These are phyloP conservation scores for Drosophila sulfurigaster DNA, from an alignment of 1,140 invertebrate genomes.

Conservation along the genomic window DNA sequence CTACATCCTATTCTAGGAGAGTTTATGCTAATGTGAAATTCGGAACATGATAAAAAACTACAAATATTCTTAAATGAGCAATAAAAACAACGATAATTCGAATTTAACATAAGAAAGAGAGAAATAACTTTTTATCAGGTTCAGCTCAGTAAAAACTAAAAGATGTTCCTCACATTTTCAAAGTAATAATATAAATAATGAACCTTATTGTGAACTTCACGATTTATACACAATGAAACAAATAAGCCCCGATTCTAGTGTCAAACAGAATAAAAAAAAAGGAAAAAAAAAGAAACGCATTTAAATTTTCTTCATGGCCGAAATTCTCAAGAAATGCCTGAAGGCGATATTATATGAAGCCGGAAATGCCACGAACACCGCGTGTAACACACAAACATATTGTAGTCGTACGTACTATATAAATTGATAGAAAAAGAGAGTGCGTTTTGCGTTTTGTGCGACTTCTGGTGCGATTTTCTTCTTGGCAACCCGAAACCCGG, in stretches of 20 bases:
- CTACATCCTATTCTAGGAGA: neutral
- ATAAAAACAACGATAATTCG: too few relatives aligned
- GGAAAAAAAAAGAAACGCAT: constrained; percentile 24
- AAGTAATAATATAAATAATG: too few relatives aligned
- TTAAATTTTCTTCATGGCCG: constrained; percentile 23
- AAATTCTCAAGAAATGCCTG: constrained; percentile 18
- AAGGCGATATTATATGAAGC: constrained; percentile 42
- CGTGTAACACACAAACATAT: constrained; percentile 13
- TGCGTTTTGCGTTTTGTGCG: constrained; percentile 11
- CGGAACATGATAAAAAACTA: neutral
- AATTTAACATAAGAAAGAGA: too few relatives aligned
- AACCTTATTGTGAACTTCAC: too few relatives aligned
- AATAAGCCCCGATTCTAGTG: constrained; percentile 12
- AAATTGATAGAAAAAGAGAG: neutral
- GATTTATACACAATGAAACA: neutral
- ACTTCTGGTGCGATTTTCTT: too few relatives aligned
- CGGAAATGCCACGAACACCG: constrained; percentile 32
- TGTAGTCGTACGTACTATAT: constrained; percentile 5
- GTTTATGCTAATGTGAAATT: neutral
- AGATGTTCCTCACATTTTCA: too few relatives aligned
- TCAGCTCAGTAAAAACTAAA: too few relatives aligned
- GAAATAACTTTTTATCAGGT: too few relatives aligned
- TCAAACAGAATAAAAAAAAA: constrained; percentile 8
- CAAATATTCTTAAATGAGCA: too few relatives aligned
- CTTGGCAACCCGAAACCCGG: constrained; percentile 32